A percentile compares a stretch with the other conserved stretches of the same genome.
These are phyloP conservation scores for Microplitis deprimator DNA, from an alignment of 2,888 invertebrate genomes.

Conservation along the genomic window DNA sequence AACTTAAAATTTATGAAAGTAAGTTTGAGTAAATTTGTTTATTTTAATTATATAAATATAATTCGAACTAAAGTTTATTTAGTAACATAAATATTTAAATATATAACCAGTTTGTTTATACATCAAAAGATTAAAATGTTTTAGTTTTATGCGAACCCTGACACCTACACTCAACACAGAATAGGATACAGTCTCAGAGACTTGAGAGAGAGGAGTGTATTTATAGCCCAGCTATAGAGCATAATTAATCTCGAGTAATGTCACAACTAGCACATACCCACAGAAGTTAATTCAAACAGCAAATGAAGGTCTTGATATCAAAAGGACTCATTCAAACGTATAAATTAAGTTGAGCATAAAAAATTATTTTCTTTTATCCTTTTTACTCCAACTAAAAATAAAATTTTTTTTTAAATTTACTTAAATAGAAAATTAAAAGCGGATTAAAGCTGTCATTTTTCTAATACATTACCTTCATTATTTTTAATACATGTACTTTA, in stretches of 20 bases:
- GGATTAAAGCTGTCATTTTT: background rate
- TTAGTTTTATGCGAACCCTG: background rate
- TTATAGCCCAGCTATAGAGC: background rate
- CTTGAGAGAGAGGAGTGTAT: background rate
- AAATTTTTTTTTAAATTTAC: background rate
- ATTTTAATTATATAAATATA: no score
- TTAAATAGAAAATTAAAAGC: background rate
- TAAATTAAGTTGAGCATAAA: background rate
- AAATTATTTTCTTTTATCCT: background rate
- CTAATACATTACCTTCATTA: background rate
- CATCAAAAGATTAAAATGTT: background rate
- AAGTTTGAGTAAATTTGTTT: no score
- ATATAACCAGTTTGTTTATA: background rate
- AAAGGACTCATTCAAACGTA: conserved; percentile 8
- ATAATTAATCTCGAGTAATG: conserved; percentile 14
- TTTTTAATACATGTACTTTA: background rate
- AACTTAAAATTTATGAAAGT: no score
- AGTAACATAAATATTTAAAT: background rate
- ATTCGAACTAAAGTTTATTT: background rate
- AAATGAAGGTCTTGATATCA: background rate
- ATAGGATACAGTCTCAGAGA: background rate
- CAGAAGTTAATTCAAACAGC: conserved; percentile 4
- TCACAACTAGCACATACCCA: background rate
- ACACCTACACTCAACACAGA: background rate
- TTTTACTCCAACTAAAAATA: background rate